A percentile compares a stretch with the other conserved stretches of the same genome.
Evolutionary conservation across 2,888 invertebrate genomes (phyloP).

Genomic region (Apotomis betuletana): DNA sequence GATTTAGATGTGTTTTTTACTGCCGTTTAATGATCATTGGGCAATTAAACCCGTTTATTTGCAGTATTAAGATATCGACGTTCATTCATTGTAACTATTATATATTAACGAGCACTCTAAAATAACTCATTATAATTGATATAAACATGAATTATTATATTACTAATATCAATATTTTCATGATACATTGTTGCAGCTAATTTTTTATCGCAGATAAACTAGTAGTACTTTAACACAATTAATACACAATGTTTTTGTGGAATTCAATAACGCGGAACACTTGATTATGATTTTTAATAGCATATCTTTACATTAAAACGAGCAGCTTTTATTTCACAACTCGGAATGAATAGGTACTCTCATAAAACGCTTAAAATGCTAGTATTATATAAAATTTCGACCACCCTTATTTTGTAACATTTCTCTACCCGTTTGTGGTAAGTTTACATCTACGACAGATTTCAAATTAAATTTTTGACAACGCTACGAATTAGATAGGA

Average conservation of each 20-base stretch:
- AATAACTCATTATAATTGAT: slow-evolving; percentile 21
- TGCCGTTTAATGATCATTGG: slow-evolving; percentile 29
- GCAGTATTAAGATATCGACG: slow-evolving; percentile 13
- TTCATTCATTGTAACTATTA: slow-evolving; percentile 9
- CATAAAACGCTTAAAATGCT: too few species aligned
- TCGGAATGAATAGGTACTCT: too few species aligned
- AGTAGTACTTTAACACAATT: neutral
- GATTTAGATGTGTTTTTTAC: slow-evolving; percentile 31
- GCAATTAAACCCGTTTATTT: slow-evolving; percentile 23
- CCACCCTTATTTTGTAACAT: slow-evolving; percentile 3
- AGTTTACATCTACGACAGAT: slow-evolving; percentile 49
- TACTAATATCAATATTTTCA: neutral
- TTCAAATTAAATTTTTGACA: slow-evolving; percentile 61
- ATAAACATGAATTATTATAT: slow-evolving; percentile 4
- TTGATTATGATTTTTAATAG: too few species aligned
- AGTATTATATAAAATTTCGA: too few species aligned
- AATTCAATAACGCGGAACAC: too few species aligned
- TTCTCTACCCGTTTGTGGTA: slow-evolving; percentile 2
- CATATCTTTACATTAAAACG: too few species aligned
- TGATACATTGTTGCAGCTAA: slow-evolving; percentile 2
- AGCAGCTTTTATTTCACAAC: neutral
- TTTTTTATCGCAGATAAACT: neutral
- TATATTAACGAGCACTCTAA: slow-evolving; percentile 13
- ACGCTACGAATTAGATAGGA: slow-evolving; percentile 61
- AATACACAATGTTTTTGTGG: too few species aligned